phyloP scores from a whole-genome alignment of 2,888 invertebrate genomes.

The Nomada hirtipes region DNA sequence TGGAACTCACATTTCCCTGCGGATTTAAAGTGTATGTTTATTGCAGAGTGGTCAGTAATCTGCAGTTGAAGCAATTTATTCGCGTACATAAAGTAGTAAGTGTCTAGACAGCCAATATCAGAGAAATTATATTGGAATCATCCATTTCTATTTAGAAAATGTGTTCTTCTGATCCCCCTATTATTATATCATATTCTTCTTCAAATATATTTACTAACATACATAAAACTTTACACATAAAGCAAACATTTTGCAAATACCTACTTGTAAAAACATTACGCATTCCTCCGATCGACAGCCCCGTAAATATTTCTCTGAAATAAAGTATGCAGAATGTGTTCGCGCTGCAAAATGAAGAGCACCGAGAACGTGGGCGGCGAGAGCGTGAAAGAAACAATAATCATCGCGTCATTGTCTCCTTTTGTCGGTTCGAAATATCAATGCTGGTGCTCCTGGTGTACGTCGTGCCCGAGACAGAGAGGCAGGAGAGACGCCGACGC shows the following conservation, averaged over 20 bases:
- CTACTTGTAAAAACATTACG: too few species aligned
- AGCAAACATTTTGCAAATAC: too few species aligned
- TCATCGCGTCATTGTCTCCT: slow-evolving; percentile 28
- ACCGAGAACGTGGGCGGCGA: background rate
- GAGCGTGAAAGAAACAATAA: slow-evolving; percentile 19
- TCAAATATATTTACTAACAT: too few species aligned
- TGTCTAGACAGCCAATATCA: slow-evolving; percentile 26
- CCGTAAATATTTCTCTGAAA: background rate
- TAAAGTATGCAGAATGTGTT: background rate
- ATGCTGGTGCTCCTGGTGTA: background rate
- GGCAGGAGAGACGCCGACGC: slow-evolving; percentile 49
- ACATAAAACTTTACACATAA: too few species aligned
- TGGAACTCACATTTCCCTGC: background rate
- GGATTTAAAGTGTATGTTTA: background rate
- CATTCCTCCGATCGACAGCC: background rate
- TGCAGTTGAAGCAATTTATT: slow-evolving; percentile 17
- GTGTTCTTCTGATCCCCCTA: too few species aligned
- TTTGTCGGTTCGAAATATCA: slow-evolving; percentile 35
- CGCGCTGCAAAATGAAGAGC: background rate
- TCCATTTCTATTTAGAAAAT: too few species aligned
- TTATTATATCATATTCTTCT: too few species aligned
- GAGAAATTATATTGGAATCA: background rate
- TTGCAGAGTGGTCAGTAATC: background rate
- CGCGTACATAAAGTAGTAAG: background rate
- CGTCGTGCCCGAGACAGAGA: slow-evolving; percentile 18